phyloP scores from a whole-genome alignment of 2,113 vertebrate species.

The Anhinga rufa region DNA sequence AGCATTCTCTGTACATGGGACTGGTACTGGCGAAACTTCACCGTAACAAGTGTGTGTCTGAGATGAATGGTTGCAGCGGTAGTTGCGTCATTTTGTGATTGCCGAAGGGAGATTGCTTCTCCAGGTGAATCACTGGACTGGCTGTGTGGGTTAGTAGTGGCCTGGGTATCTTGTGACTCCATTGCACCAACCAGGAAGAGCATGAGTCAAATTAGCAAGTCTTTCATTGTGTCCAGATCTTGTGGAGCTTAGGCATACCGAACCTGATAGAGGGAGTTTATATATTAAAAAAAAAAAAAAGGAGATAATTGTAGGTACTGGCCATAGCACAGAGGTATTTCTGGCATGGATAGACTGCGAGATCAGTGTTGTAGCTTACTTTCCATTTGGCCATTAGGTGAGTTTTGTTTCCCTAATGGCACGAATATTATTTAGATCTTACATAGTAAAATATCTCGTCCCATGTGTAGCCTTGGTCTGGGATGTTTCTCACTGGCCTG shows the following conservation, averaged over 20 bases:
- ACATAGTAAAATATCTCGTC: background rate
- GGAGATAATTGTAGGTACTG: background rate
- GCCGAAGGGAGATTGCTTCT: background rate
- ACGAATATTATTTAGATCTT: background rate
- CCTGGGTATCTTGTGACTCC: background rate
- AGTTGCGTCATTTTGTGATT: background rate
- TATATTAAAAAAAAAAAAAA: background rate
- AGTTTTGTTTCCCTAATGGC: background rate
- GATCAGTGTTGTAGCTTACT: background rate
- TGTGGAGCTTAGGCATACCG: background rate
- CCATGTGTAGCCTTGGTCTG: background rate
- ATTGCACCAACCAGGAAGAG: background rate
- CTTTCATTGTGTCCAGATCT: background rate
- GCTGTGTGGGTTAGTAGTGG: background rate
- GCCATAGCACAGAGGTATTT: background rate
- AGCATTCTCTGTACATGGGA: rapidly evolving
- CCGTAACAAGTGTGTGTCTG: rapidly evolving
- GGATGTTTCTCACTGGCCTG: rapidly evolving
- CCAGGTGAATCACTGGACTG: background rate
- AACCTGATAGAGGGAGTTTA: background rate
- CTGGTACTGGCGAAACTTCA: background rate
- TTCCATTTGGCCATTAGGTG: background rate
- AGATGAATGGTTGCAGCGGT: rapidly evolving
- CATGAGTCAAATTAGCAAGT: background rate
- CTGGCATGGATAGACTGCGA: rapidly evolving